Evolutionary conservation across 2,113 vertebrate species (phyloP).

Genomic region (Chelonoidis abingdonii): DNA sequence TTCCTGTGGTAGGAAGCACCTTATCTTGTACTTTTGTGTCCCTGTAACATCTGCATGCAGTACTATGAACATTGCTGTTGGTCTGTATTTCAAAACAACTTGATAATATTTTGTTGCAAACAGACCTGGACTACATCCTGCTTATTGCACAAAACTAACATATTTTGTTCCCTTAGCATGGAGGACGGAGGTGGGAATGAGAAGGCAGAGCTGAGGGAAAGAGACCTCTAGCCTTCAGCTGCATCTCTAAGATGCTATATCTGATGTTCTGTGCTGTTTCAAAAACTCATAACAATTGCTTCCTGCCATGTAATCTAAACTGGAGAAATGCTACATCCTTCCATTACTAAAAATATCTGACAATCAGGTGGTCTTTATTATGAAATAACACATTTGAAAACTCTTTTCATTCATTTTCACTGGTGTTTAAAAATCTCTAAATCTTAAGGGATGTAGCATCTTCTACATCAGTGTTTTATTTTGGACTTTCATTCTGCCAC

Average conservation of each 20-base stretch:
- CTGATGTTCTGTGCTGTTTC: neutral
- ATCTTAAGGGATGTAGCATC: neutral
- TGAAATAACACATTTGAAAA: neutral
- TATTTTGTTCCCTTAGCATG: neutral
- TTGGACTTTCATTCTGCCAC: neutral
- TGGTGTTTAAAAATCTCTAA: neutral
- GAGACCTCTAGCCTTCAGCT: neutral
- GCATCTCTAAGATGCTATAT: neutral
- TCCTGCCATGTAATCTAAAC: constrained; percentile 11
- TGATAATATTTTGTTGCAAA: constrained; percentile 69
- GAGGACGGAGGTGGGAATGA: constrained; percentile 22
- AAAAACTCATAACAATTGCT: neutral
- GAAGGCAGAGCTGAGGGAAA: constrained; percentile 22
- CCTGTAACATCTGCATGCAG: constrained; percentile 54
- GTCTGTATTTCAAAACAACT: constrained; percentile 32
- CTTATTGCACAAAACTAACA: constrained; percentile 57
- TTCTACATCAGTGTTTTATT: neutral
- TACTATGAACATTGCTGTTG: constrained; percentile 63
- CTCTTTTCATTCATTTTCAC: neutral
- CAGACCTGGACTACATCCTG: constrained; percentile 55
- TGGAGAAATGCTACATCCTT: constrained; percentile 48
- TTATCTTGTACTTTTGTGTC: constrained; percentile 75
- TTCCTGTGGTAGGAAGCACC: constrained; percentile 76
- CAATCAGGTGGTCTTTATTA: neutral
- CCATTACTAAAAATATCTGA: constrained; percentile 8